phyloP scores from a whole-genome alignment of 1,140 invertebrate species.

The Coenobita brevimanus region DNA sequence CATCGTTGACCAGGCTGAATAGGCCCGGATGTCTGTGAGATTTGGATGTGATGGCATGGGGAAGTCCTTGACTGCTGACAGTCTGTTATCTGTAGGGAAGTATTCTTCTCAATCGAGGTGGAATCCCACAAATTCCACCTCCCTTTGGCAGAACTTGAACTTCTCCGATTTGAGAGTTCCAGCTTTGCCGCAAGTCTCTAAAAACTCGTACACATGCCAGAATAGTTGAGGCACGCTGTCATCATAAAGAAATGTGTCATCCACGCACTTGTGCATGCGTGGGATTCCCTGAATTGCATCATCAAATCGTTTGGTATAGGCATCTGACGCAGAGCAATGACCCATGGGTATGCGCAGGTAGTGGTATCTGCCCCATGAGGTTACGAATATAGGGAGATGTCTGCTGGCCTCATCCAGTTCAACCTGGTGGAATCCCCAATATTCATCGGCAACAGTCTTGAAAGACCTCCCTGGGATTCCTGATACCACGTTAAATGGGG shows the following conservation, averaged over 20 bases:
- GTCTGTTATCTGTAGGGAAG: not conserved
- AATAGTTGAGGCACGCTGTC: not conserved
- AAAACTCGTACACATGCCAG: not conserved
- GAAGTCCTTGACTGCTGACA: too few relatives aligned
- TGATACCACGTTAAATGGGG: constrained; percentile 35
- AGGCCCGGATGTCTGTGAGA: not conserved
- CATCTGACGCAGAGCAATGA: constrained; percentile 29
- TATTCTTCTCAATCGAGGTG: not conserved
- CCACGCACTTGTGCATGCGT: constrained; percentile 3
- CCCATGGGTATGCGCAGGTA: constrained; percentile 23
- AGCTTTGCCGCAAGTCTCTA: not conserved
- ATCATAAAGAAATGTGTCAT: constrained; percentile 1
- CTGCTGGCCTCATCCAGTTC: constrained; percentile 17
- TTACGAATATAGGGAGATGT: constrained; percentile 9
- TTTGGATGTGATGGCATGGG: not conserved
- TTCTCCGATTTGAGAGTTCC: not conserved
- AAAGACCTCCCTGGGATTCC: constrained; percentile 12
- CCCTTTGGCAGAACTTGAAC: too few relatives aligned
- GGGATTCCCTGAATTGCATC: too few relatives aligned
- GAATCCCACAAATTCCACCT: too few relatives aligned
- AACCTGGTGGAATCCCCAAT: constrained; percentile 27
- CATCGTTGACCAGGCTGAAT: not conserved
- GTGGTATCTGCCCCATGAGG: too few relatives aligned
- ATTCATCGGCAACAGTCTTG: constrained; percentile 16
- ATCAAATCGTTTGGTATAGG: too few relatives aligned